These are phyloP conservation scores for Patella depressa DNA, from an alignment of 2,888 invertebrate species.

Conservation along the genomic window DNA sequence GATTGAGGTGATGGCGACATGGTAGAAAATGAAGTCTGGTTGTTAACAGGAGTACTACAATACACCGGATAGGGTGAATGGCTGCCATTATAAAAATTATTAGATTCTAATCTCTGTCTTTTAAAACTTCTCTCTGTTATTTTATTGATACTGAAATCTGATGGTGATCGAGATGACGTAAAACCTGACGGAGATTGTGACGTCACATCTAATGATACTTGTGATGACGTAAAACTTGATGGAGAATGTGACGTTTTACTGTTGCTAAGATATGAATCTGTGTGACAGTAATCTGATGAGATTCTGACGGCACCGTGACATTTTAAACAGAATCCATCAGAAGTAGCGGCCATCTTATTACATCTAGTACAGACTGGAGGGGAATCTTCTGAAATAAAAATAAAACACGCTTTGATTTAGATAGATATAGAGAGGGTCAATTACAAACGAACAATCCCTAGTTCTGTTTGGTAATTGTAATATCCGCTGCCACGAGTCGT, in stretches of 20 bases:
- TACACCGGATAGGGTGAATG: not conserved
- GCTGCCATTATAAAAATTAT: not conserved
- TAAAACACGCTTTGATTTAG: not conserved
- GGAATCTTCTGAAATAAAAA: not conserved
- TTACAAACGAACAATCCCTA: too few relatives aligned
- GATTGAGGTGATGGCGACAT: too few relatives aligned
- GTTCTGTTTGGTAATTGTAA: too few relatives aligned
- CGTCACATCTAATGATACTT: too few relatives aligned
- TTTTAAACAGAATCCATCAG: constrained; percentile 1
- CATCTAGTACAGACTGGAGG: not conserved
- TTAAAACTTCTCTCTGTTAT: not conserved
- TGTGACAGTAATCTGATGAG: not conserved
- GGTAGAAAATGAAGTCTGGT: too few relatives aligned
- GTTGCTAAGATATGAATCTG: too few relatives aligned
- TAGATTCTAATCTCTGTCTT: not conserved
- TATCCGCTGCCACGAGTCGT: too few relatives aligned
- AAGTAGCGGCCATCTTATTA: not conserved
- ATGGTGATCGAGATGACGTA: not conserved
- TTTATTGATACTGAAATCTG: constrained; percentile 5
- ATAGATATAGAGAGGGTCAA: too few relatives aligned
- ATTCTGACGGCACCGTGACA: not conserved
- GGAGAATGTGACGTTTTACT: too few relatives aligned
- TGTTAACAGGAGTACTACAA: constrained; percentile 1
- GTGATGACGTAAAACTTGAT: too few relatives aligned
- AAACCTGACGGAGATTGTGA: too few relatives aligned